A percentile compares a stretch with the other conserved stretches of the same genome.
phyloP scores from a whole-genome alignment of 2,888 invertebrate genomes.

The Hoplodrina ambigua region DNA sequence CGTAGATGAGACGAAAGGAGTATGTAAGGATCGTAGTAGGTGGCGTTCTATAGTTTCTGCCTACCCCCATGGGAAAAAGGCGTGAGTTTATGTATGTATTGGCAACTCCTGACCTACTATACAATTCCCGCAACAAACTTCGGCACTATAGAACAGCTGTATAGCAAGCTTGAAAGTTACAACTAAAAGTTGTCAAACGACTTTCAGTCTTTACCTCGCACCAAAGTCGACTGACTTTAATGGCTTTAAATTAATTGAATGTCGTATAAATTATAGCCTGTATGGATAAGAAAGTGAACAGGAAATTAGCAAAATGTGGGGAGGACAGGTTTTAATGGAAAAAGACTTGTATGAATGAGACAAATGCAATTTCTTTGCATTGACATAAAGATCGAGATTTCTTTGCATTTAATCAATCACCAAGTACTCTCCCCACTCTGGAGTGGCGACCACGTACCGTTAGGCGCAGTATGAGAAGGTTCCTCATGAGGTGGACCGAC shows the following conservation, averaged over 20 bases:
- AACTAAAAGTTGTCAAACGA: constrained; percentile 51
- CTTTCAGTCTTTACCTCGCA: constrained; percentile 46
- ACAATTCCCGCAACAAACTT: not conserved
- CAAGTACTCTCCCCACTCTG: too few relatives aligned
- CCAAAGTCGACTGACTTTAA: constrained; percentile 25
- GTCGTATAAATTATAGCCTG: constrained; percentile 27
- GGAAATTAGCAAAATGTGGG: constrained; percentile 28
- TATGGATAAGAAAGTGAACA: constrained; percentile 37
- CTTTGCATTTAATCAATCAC: not conserved
- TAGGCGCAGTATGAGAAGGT: too few relatives aligned
- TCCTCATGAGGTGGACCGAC: too few relatives aligned
- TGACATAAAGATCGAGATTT: not conserved
- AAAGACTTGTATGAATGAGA: constrained; percentile 5
- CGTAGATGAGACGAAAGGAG: too few relatives aligned
- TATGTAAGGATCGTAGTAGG: too few relatives aligned
- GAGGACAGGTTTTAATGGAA: constrained; percentile 19
- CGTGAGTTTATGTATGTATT: too few relatives aligned
- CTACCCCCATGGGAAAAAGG: too few relatives aligned
- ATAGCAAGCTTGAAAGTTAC: constrained; percentile 17
- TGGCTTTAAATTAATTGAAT: constrained; percentile 45
- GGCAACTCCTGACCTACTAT: too few relatives aligned
- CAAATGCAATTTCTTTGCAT: constrained; percentile 11
- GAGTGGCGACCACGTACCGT: too few relatives aligned
- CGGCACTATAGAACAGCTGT: constrained; percentile 12
- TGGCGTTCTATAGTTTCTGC: too few relatives aligned